These are phyloP conservation scores for Cynopterus brachyotis DNA, from an alignment of 2,113 vertebrate genomes.

Conservation along the genomic window DNA sequence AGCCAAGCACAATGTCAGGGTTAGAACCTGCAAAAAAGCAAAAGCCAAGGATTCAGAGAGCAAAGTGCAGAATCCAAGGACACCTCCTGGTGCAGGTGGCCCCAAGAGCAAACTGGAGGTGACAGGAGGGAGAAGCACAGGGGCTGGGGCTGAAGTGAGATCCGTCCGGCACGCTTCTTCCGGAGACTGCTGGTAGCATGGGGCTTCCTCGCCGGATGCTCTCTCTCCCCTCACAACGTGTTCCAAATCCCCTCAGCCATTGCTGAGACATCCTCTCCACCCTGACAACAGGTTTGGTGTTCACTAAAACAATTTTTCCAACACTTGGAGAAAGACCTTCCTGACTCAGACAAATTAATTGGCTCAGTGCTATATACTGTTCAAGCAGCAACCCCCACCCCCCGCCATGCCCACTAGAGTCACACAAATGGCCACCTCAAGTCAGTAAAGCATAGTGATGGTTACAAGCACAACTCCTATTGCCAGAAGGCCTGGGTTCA, in stretches of 20 bases:
- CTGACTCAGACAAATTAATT: background rate
- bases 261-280: background rate
- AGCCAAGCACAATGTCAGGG: background rate
- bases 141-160: background rate
- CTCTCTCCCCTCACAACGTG: too few relatives aligned
- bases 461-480: background rate
- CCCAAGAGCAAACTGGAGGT: background rate
- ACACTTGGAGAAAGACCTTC: background rate
- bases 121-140: background rate
- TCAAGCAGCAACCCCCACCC: background rate
- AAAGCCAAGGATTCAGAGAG: background rate
- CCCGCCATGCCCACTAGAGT: background rate
- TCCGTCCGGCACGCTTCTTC: background rate
- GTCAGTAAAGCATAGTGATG: background rate
- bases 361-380: background rate
- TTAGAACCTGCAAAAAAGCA: background rate
- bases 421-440: background rate
- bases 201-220: background rate
- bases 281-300: background rate
- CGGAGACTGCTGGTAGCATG: background rate
- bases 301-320: background rate
- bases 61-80: background rate
- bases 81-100: background rate
- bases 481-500: background rate
- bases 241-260: background rate